phyloP scores from a whole-genome alignment of 2,888 invertebrate species.

The Hyles lineata region DNA sequence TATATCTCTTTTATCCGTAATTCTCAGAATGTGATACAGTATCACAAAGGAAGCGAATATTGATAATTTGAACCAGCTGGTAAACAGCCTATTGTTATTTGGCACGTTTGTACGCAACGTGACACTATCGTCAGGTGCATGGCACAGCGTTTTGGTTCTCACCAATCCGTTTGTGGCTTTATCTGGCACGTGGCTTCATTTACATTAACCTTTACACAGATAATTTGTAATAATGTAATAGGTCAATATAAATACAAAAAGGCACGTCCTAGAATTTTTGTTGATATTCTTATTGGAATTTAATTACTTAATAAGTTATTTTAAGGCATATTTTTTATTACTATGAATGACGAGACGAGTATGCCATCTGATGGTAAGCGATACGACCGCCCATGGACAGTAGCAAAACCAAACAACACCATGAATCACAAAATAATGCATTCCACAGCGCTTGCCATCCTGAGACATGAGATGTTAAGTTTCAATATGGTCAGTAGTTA shows the following conservation, averaged over 20 bases:
- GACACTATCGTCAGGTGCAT: slow-evolving; percentile 36
- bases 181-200: slow-evolving; percentile 12
- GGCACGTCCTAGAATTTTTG: background rate
- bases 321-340: too few species aligned
- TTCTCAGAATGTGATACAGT: slow-evolving; percentile 13
- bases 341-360: too few species aligned
- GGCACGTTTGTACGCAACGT: slow-evolving; percentile 52
- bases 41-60: slow-evolving; percentile 14
- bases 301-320: too few species aligned
- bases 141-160: slow-evolving; percentile 13
- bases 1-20: background rate
- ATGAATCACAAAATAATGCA: too few species aligned
- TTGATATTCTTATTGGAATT: too few species aligned
- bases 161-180: slow-evolving; percentile 10
- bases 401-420: too few species aligned
- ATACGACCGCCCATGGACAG: too few species aligned
- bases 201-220: background rate
- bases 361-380: too few species aligned
- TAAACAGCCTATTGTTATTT: slow-evolving; percentile 33
- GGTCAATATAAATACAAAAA: background rate
- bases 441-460: too few species aligned
- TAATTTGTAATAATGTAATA: background rate
- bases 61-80: slow-evolving; percentile 30
- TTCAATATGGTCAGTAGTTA: too few species aligned
- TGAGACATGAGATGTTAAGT: too few species aligned